These are phyloP conservation scores for Rafetus swinhoei DNA, from an alignment of 2,113 vertebrate species.

Conservation along the genomic window DNA sequence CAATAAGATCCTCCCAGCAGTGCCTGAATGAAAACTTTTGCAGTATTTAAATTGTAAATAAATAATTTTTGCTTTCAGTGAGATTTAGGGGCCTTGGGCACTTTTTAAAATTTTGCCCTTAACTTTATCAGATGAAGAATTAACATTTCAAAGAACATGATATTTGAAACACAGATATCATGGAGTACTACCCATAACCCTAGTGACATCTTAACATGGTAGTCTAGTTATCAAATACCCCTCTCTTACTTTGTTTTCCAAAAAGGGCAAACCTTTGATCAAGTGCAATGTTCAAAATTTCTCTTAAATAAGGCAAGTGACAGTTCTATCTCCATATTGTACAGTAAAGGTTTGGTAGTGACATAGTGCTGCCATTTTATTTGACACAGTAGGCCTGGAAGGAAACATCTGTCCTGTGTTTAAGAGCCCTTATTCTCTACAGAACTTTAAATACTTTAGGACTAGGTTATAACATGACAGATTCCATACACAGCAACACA, in stretches of 20 bases:
- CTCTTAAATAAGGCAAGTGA: not conserved
- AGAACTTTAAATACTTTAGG: not conserved
- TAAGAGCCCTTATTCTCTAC: not conserved
- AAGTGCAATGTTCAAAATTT: not conserved
- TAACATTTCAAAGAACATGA: not conserved
- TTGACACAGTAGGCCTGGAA: not conserved
- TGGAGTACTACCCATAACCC: too few relatives aligned
- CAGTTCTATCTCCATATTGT: not conserved
- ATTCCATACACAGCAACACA: not conserved
- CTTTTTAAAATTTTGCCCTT: not conserved
- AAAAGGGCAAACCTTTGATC: not conserved
- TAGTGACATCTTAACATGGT: not conserved
- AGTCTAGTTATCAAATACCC: not conserved
- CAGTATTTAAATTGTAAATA: not conserved
- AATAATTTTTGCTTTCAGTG: not conserved
- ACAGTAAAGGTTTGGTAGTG: not conserved
- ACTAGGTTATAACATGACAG: not conserved
- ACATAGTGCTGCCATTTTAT: not conserved
- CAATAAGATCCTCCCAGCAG: not conserved
- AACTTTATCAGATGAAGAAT: not conserved
- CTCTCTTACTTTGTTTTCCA: not conserved
- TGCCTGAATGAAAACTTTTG: not conserved
- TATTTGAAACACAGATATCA: not conserved
- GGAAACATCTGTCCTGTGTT: not conserved
- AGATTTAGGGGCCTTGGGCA: not conserved